These are phyloP conservation scores for Toxotes lorentzi DNA, from an alignment of 2,797 vertebrate genomes.

Conservation along the genomic window DNA sequence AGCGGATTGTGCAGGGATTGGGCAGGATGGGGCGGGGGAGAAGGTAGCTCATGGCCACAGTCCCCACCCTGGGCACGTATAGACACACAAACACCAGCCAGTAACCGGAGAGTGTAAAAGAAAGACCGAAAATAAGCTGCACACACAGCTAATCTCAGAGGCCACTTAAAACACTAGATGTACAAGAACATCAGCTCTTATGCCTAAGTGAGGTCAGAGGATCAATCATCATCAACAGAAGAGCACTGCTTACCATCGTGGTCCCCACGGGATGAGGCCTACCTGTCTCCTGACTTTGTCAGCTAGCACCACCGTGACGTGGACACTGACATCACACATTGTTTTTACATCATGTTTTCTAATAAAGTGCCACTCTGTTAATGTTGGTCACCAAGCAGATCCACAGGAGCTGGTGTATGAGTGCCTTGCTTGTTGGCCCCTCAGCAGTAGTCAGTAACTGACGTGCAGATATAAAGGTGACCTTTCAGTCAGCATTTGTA, in stretches of 20 bases:
- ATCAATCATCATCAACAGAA: background rate
- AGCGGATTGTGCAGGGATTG: slow-evolving; percentile 34
- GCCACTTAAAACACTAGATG: slow-evolving; percentile 27
- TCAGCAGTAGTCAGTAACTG: background rate
- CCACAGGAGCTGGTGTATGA: background rate
- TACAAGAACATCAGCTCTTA: slow-evolving; percentile 20
- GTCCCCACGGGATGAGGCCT: background rate
- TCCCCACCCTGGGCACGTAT: slow-evolving; percentile 44
- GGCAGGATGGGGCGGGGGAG: slow-evolving; percentile 20
- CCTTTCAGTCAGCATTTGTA: too few relatives aligned
- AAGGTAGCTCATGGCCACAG: slow-evolving; percentile 43
- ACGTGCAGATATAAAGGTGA: background rate
- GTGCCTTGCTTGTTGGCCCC: too few relatives aligned
- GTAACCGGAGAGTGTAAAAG: slow-evolving; percentile 40
- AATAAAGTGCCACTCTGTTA: background rate
- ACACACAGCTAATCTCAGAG: slow-evolving; percentile 30
- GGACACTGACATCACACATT: background rate
- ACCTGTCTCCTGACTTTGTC: background rate
- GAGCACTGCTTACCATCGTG: background rate
- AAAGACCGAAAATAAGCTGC: slow-evolving; percentile 63
- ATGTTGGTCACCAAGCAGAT: background rate
- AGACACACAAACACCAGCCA: slow-evolving; percentile 56
- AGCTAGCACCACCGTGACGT: background rate
- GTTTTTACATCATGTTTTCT: too few relatives aligned
- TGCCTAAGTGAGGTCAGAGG: background rate